These are phyloP conservation scores for Pterocles burchelli DNA, from an alignment of 2,113 vertebrate species.

Conservation along the genomic window DNA sequence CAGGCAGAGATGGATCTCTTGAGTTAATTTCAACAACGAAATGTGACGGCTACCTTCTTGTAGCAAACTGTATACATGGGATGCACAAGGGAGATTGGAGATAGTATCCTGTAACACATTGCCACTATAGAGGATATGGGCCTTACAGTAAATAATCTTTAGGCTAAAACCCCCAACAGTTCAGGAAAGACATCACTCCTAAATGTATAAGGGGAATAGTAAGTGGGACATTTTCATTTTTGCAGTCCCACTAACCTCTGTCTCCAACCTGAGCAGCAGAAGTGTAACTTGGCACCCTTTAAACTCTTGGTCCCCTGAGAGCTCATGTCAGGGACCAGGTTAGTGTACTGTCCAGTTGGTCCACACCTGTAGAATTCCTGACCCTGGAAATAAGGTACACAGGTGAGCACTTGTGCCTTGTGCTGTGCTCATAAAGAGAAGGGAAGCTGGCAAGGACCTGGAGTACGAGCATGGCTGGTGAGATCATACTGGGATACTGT, in stretches of 20 bases:
- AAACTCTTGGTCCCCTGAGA: background rate
- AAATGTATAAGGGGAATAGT: background rate
- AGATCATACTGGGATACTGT: background rate
- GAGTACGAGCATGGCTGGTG: background rate
- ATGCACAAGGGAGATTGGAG: background rate
- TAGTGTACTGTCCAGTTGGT: background rate
- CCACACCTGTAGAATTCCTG: background rate
- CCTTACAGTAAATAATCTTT: background rate
- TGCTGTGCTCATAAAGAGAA: background rate
- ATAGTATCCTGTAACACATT: background rate
- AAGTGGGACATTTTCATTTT: background rate
- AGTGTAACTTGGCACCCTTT: background rate
- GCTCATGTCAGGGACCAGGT: background rate
- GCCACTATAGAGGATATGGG: background rate
- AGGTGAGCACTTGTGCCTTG: background rate
- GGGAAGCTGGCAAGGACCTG: background rate
- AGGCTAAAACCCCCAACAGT: background rate
- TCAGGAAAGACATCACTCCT: background rate
- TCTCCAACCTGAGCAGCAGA: background rate
- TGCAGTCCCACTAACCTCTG: background rate
- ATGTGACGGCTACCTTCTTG: background rate
- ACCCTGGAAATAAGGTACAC: background rate
- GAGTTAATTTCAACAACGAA: background rate
- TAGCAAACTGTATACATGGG: background rate
- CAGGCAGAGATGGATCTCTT: background rate